A percentile compares a stretch with the other conserved stretches of the same genome.
Conservation (phyloP, 2,797 vertebrate species). For the Lithobates sylvaticus region DNA sequence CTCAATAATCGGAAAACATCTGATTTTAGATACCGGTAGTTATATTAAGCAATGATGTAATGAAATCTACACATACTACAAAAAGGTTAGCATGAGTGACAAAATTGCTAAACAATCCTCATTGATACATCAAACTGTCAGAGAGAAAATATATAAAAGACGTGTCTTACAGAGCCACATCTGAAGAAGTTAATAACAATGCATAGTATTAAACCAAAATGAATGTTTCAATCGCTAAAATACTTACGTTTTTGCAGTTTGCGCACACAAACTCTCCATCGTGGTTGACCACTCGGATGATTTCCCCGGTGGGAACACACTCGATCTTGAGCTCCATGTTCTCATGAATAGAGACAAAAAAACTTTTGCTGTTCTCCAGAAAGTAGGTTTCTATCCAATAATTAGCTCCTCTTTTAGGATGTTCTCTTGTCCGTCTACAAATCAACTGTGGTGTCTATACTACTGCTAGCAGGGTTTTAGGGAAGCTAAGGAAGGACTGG, state of each 20-base stretch:
- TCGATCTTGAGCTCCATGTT: conserved; percentile 76
- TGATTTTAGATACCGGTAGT: not conserved
- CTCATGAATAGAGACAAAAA: conserved; percentile 1
- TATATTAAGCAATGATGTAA: not conserved
- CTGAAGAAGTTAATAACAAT: not conserved
- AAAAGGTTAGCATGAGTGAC: not conserved
- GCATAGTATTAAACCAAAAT: not conserved
- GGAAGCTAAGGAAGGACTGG: conserved; percentile 57
- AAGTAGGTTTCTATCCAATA: not conserved
- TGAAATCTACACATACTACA: not conserved
- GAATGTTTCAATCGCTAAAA: not conserved
- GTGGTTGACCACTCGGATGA: conserved; percentile 72
- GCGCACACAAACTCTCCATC: conserved; percentile 62
- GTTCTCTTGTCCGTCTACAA: conserved; percentile 30
- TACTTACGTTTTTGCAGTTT: conserved; percentile 74
- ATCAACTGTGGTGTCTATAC: conserved; percentile 14
- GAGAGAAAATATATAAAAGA: not conserved
- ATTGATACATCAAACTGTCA: conserved; percentile 7
- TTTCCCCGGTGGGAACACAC: conserved; percentile 76
- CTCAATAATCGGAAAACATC: conserved; percentile 1
- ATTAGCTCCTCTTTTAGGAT: not conserved
- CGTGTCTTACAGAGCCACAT: not conserved
- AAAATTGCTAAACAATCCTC: not conserved
- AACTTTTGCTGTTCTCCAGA: conserved; percentile 19
- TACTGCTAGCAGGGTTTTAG: not conserved